Conservation (phyloP, 2,113 vertebrate genomes). For the Aythya baeri region DNA sequence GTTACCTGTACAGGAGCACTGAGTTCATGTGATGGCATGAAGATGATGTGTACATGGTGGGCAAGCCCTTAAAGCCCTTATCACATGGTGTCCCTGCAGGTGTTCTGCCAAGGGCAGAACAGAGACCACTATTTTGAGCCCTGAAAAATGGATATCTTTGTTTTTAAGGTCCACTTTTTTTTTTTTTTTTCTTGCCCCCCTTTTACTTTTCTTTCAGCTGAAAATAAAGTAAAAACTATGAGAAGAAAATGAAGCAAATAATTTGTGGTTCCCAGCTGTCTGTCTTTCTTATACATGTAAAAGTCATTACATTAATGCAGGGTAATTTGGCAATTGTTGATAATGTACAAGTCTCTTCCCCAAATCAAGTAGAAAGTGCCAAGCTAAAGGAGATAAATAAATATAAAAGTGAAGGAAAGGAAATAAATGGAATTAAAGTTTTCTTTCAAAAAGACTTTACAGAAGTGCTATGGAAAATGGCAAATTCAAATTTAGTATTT, state of each 20-base stretch:
- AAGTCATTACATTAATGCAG: conserved; percentile 2
- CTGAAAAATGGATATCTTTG: neutral
- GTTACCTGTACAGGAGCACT: neutral
- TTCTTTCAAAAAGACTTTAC: neutral
- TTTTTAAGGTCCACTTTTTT: neutral
- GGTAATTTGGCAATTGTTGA: conserved; percentile 25
- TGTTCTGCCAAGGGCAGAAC: neutral
- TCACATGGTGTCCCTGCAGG: accelerated
- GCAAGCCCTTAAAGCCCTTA: neutral
- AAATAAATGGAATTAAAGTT: neutral
- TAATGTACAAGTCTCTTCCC: neutral
- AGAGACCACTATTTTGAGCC: neutral
- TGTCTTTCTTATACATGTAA: neutral
- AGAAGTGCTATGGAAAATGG: neutral
- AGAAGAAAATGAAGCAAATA: conserved; percentile 29
- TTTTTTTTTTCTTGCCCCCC: too few relatives aligned
- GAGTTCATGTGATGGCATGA: neutral
- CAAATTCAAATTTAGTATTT: neutral
- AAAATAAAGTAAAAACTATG: conserved; percentile 18
- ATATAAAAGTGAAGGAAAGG: neutral
- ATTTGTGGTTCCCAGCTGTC: neutral
- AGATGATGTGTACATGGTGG: accelerated
- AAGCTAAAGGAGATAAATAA: conserved; percentile 5
- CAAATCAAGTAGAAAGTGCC: conserved; percentile 8
- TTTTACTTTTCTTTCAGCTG: neutral